Evolutionary conservation across 2,113 vertebrate species (phyloP).

Genomic region (Euleptes europaea): DNA sequence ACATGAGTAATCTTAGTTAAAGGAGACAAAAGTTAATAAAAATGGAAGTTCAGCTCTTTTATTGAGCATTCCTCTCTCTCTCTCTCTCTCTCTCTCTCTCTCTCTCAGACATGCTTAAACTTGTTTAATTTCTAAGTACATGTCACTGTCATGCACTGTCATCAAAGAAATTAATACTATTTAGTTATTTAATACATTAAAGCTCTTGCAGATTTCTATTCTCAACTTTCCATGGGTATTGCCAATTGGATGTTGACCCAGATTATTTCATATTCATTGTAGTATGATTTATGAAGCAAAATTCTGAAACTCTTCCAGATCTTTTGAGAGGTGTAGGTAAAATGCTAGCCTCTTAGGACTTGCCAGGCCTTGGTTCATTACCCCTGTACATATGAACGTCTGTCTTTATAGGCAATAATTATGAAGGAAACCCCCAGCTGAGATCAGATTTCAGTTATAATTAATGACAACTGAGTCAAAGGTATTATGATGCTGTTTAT

Average conservation of each 20-base stretch:
- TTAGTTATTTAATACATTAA: too few species aligned
- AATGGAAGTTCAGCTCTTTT: background rate
- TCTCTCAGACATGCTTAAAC: background rate
- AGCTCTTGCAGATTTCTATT: too few species aligned
- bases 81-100: background rate
- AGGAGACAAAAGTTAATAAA: background rate
- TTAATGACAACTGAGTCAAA: slow-evolving; percentile 5
- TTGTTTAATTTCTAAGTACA: too few species aligned
- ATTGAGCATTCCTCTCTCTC: background rate
- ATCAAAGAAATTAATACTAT: too few species aligned
- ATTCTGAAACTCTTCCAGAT: background rate
- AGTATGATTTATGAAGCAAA: background rate
- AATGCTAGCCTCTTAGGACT: background rate
- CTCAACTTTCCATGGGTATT: too few species aligned
- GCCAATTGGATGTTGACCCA: background rate
- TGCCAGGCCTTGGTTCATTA: background rate
- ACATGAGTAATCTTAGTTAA: slow-evolving; percentile 11
- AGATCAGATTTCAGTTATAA: background rate
- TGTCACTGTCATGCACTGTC: too few species aligned
- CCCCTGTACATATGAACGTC: background rate
- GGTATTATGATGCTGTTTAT: background rate
- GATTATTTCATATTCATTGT: background rate
- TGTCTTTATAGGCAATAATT: background rate
- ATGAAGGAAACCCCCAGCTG: background rate
- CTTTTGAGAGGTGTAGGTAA: background rate